Percentiles rank a stretch among this genome's conserved stretches.
These are phyloP conservation scores for Itoplectis maculator DNA, from an alignment of 2,888 invertebrate species.

Conservation along the genomic window DNA sequence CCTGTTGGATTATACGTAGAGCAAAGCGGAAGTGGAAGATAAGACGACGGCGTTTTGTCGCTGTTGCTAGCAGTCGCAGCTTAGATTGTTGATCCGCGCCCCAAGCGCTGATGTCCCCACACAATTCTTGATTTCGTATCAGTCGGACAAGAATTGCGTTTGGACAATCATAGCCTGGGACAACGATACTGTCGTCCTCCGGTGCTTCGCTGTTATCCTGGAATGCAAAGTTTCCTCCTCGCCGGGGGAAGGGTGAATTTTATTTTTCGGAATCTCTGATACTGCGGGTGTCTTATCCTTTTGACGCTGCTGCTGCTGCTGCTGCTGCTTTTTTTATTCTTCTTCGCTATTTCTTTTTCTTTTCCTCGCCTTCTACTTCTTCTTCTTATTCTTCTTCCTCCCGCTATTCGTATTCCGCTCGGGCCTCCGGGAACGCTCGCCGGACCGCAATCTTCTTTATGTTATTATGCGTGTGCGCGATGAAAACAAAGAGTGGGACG, in stretches of 20 bases:
- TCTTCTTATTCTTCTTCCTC: background rate
- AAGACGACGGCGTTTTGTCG: background rate
- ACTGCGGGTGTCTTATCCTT: constrained; percentile 21
- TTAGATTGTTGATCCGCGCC: constrained; percentile 76
- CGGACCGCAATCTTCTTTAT: constrained; percentile 35
- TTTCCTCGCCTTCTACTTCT: too few relatives aligned
- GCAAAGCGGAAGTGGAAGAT: too few relatives aligned
- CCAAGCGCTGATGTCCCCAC: constrained; percentile 85
- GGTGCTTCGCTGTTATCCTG: constrained; percentile 14
- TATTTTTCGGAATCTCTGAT: constrained; percentile 21
- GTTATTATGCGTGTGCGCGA: constrained; percentile 16
- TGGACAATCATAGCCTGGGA: constrained; percentile 85
- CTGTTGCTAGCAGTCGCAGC: too few relatives aligned
- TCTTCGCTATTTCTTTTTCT: background rate
- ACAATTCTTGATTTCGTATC: constrained; percentile 84
- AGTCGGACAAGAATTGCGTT: constrained; percentile 84
- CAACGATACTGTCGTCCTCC: constrained; percentile 71
- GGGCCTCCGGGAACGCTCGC: background rate
- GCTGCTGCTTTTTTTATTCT: background rate
- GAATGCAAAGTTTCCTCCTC: constrained; percentile 13
- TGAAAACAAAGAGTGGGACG: constrained; percentile 3
- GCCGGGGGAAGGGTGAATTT: constrained; percentile 7
- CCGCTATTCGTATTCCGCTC: background rate
- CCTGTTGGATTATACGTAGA: too few relatives aligned
- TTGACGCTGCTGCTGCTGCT: background rate